These are phyloP conservation scores for Burhinus oedicnemus DNA, from an alignment of 2,113 vertebrate genomes.

Conservation along the genomic window DNA sequence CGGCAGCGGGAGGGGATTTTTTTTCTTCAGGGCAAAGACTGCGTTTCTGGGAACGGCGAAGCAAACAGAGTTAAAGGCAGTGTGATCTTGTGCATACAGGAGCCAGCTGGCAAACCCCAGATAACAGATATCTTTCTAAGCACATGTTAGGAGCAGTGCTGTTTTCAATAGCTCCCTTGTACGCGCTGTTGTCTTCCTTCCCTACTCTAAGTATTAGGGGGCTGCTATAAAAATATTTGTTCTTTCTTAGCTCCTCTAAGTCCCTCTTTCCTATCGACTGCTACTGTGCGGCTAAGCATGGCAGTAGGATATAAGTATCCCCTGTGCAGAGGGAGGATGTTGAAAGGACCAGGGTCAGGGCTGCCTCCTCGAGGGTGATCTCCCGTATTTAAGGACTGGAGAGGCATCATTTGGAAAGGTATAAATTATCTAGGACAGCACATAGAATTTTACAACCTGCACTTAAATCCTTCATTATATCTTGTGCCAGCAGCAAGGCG, in stretches of 20 bases:
- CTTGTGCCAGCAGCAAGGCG: neutral
- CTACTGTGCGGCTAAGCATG: neutral
- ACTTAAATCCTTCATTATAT: slow-evolving; percentile 52
- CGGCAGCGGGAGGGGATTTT: neutral
- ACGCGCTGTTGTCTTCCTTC: neutral
- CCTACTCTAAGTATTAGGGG: neutral
- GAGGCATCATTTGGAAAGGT: slow-evolving; percentile 62
- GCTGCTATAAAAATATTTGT: slow-evolving; percentile 39
- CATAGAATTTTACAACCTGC: slow-evolving; percentile 42
- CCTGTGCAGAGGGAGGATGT: neutral
- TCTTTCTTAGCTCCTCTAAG: neutral
- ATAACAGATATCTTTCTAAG: slow-evolving; percentile 51
- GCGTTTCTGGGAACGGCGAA: neutral
- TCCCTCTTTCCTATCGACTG: neutral
- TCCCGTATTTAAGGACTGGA: neutral
- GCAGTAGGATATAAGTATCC: neutral
- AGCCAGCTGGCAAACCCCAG: slow-evolving; percentile 57
- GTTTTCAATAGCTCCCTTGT: slow-evolving; percentile 32
- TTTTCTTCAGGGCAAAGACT: neutral
- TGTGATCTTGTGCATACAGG: slow-evolving; percentile 8
- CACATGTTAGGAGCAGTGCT: slow-evolving; percentile 34
- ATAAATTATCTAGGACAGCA: slow-evolving; percentile 45
- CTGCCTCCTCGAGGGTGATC: slow-evolving; percentile 29
- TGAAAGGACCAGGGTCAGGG: slow-evolving; percentile 34
- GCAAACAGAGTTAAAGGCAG: neutral